phyloP scores from a whole-genome alignment of 2,113 vertebrate species.

The Tupaia tana region DNA sequence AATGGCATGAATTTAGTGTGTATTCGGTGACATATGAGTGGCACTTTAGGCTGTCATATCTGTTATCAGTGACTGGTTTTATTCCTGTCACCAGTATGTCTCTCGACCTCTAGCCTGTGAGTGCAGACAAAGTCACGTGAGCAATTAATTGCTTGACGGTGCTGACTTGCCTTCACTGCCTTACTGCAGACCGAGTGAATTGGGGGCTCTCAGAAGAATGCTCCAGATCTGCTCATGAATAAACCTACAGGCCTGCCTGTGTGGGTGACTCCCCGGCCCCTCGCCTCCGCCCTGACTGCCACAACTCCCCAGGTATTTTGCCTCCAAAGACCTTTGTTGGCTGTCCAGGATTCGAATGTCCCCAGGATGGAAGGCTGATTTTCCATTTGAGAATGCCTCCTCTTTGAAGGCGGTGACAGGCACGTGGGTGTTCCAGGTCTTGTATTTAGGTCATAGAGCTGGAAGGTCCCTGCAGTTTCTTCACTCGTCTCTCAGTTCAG shows the following conservation, averaged over 20 bases:
- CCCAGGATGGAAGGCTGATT: not conserved
- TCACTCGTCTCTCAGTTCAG: not conserved
- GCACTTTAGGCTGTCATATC: not conserved
- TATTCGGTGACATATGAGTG: not conserved
- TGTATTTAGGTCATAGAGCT: not conserved
- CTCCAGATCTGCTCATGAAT: not conserved
- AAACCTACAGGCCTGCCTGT: not conserved
- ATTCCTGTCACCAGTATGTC: not conserved
- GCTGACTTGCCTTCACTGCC: not conserved
- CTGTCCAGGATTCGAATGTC: not conserved
- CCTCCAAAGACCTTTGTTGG: not conserved
- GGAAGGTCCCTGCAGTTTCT: slow-evolving; percentile 19
- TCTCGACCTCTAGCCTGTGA: not conserved
- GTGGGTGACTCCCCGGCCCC: not conserved
- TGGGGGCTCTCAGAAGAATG: not conserved
- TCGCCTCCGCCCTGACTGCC: not conserved
- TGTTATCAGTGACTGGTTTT: not conserved
- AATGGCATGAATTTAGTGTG: not conserved
- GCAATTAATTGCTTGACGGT: no score
- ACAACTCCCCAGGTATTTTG: not conserved
- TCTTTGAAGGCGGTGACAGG: not conserved
- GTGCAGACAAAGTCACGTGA: not conserved
- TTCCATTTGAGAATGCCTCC: not conserved
- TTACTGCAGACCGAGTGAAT: not conserved
- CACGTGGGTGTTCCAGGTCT: not conserved